Percentiles rank a stretch among this genome's conserved stretches.
Evolutionary conservation across 2,888 invertebrate genomes (phyloP).

Genomic region (Stenotaenia linearis): DNA sequence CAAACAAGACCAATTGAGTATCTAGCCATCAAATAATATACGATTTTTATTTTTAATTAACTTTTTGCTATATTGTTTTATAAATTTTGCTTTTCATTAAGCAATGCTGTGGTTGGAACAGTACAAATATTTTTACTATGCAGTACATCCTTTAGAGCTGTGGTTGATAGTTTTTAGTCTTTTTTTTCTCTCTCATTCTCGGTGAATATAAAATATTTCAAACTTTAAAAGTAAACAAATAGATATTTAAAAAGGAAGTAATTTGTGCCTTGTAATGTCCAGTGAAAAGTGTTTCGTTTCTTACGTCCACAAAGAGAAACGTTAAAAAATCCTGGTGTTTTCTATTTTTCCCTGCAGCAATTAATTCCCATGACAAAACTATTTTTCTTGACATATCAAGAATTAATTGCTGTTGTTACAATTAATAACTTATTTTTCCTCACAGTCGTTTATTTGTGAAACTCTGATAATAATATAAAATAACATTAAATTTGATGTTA

Average conservation of each 20-base stretch:
- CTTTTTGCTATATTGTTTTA: neutral
- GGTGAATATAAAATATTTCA: constrained; percentile 2
- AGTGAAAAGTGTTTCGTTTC: constrained; percentile 13
- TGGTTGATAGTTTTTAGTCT: constrained; percentile 1
- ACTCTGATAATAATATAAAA: neutral
- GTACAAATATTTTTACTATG: constrained; percentile 20
- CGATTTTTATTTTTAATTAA: neutral
- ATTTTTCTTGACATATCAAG: constrained; percentile 26
- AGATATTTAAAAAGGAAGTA: neutral
- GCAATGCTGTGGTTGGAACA: constrained; percentile 24
- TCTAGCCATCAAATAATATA: neutral
- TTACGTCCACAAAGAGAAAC: constrained; percentile 14
- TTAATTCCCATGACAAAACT: constrained; percentile 26
- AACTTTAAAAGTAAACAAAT: neutral
- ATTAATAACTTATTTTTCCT: constrained; percentile 1
- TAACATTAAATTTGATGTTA: neutral
- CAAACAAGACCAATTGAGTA: neutral
- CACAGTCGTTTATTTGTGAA: constrained; percentile 2
- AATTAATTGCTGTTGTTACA: constrained; percentile 6
- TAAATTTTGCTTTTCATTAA: neutral
- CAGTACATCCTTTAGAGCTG: constrained; percentile 10
- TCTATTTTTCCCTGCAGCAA: constrained; percentile 10
- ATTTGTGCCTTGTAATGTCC: constrained; percentile 21
- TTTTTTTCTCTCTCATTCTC: constrained; percentile 3
- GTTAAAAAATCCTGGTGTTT: constrained; percentile 24